phyloP scores from a whole-genome alignment of 1,140 invertebrate species.

The Grapholita molesta region DNA sequence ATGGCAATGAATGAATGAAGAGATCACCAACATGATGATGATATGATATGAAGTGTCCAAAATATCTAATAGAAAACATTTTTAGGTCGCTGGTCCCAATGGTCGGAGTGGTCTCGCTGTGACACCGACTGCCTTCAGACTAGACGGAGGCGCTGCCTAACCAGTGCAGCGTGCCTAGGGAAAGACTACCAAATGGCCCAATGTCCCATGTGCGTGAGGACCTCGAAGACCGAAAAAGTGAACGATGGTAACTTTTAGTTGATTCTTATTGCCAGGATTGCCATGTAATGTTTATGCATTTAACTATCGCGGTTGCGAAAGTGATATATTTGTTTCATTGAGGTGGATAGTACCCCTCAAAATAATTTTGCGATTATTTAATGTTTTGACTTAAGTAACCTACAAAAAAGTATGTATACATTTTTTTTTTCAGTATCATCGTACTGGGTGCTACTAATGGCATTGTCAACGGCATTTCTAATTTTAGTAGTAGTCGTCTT shows the following conservation, averaged over 20 bases:
- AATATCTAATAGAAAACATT: too few relatives aligned
- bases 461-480: conserved; percentile 60
- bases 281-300: too few relatives aligned
- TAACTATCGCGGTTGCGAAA: too few relatives aligned
- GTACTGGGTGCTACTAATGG: conserved; percentile 64
- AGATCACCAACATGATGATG: too few relatives aligned
- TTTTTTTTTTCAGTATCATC: conserved; percentile 52
- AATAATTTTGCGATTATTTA: too few relatives aligned
- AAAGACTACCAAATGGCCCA: conserved; percentile 65
- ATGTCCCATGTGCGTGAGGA: conserved; percentile 64
- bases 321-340: too few relatives aligned
- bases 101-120: conserved; percentile 93
- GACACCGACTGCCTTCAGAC: conserved; percentile 91
- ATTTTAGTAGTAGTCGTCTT: conserved; percentile 65
- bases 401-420: background rate
- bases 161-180: conserved; percentile 73
- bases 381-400: background rate
- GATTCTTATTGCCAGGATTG: too few relatives aligned
- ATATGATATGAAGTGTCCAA: background rate
- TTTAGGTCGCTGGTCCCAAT: conserved; percentile 87
- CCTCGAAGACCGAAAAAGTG: conserved; percentile 59
- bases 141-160: conserved; percentile 87
- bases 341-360: too few relatives aligned
- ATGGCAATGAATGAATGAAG: too few relatives aligned
- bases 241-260: conserved; percentile 41